Conservation (phyloP, 64 coral and sea anemone species). For the Exaiptasia diaphana region DNA sequence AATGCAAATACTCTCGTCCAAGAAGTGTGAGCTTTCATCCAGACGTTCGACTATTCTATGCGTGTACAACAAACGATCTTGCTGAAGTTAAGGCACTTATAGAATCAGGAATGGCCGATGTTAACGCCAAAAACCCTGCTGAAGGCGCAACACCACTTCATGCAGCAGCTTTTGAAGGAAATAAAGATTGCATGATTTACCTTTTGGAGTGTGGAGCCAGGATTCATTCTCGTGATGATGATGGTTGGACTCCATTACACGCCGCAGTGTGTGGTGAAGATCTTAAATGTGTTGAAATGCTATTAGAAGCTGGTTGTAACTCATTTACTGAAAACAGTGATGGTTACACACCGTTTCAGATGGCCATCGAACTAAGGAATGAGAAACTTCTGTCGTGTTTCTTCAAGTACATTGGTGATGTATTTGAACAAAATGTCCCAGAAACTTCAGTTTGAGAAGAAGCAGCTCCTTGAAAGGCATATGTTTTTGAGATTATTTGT, state of each 20-base stretch:
- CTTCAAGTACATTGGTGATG: constrained; percentile 10
- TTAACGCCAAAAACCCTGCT: constrained; percentile 73
- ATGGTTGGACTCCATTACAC: constrained; percentile 79
- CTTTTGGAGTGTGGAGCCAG: constrained; percentile 66
- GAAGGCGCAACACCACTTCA: constrained; percentile 84
- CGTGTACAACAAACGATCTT: constrained; percentile 75
- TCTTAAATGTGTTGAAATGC: constrained; percentile 45
- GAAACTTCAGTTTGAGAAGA: constrained; percentile 1
- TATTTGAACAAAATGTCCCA: not conserved
- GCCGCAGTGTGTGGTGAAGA: constrained; percentile 67
- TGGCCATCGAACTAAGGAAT: constrained; percentile 75
- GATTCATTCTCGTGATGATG: constrained; percentile 57
- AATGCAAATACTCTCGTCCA: constrained; percentile 63
- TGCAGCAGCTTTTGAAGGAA: constrained; percentile 70
- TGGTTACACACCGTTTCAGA: constrained; percentile 77
- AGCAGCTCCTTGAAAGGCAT: too few species aligned
- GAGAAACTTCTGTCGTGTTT: constrained; percentile 59
- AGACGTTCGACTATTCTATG: constrained; percentile 75
- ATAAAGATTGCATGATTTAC: constrained; percentile 50
- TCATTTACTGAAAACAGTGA: constrained; percentile 58
- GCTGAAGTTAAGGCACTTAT: constrained; percentile 69
- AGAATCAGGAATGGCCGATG: constrained; percentile 72
- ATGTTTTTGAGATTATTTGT: too few species aligned
- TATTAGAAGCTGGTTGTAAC: constrained; percentile 36
- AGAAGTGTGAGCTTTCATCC: constrained; percentile 89